Conservation (phyloP, 2,888 invertebrate species). For the Trichogramma evanescens region DNA sequence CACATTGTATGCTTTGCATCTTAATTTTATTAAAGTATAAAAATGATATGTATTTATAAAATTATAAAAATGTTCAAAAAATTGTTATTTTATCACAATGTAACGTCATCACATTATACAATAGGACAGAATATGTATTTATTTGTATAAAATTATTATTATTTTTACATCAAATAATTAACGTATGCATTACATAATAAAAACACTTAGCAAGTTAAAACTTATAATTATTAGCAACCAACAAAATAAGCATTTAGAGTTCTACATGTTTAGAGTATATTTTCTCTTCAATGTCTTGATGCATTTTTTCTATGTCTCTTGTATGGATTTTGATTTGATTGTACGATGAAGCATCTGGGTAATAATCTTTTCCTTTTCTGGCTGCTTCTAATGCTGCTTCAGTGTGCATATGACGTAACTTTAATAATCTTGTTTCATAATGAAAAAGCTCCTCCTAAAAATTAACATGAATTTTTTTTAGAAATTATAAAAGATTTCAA, state of each 20-base stretch:
- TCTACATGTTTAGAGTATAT: slow-evolving; percentile 73
- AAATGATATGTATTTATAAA: slow-evolving; percentile 2
- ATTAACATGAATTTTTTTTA: slow-evolving; percentile 7
- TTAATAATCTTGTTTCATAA: slow-evolving; percentile 78
- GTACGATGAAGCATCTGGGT: slow-evolving; percentile 45
- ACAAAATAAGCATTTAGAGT: slow-evolving; percentile 50
- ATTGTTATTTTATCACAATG: too few species aligned
- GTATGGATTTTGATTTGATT: slow-evolving; percentile 77
- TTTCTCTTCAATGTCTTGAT: slow-evolving; percentile 67
- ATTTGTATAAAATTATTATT: neutral
- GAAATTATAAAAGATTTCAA: neutral
- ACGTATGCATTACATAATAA: neutral
- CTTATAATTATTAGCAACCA: neutral
- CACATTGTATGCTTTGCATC: neutral
- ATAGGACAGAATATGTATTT: too few species aligned
- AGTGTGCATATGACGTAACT: slow-evolving; percentile 74
- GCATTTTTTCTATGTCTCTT: slow-evolving; percentile 78
- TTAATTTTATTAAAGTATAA: slow-evolving; percentile 2
- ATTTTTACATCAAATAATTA: neutral
- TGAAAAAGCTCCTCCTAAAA: slow-evolving; percentile 71
- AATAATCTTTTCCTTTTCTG: slow-evolving; percentile 57
- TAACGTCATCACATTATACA: too few species aligned
- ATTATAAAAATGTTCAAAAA: neutral
- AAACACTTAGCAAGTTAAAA: neutral
- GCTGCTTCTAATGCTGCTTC: slow-evolving; percentile 70